Evolutionary conservation across 2,888 invertebrate genomes (phyloP), one percentile per base, ranked within the genome.

Genomic region (Apoda limacodes): DNA sequence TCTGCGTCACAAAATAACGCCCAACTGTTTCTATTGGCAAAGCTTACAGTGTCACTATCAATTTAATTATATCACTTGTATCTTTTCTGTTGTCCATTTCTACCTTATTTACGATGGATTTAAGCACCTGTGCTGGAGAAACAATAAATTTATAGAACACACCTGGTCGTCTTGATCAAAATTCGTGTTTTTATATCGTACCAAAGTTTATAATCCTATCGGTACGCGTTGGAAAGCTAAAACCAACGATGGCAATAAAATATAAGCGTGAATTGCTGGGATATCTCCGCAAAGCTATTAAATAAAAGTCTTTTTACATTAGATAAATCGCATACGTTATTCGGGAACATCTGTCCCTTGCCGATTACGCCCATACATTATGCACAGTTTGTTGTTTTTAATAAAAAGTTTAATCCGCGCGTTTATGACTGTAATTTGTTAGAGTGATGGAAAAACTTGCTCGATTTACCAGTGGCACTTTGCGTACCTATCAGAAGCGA

Each of bases 371-470:
- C 68, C 65, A 71, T 75, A 76, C 76, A 76, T 78, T 78, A 76
- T 76, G 66, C 76, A 64, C 72, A 68, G 76, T 76, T 76, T 78
- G 76, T 76, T 78, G 76, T 78, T 76, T 76, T 78, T 78, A 78
- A 76, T 78, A 78, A 78, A 78, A 78, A 78, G 76, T 78, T 78
- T 76, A 78, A 78, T 78, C 75, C 75, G 70, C 75, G 71, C 72
- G 63, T 72, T 78, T 78, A 78, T 78, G 78, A 71, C 62, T 62
- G 76, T 64, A 71, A 78, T 78, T 78, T 78, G 75, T 78, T 75
- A 74, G 68, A 52, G 47, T 66, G 65, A 75, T 74, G 75, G 78
- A 74, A 74, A 78, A 78, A 76, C 66, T 78, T 78, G 69, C 57
- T 62, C 70, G 74, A 72, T 74, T 17, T 74, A 74, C 65, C 64